Percentiles rank a stretch among this genome's conserved stretches.
phyloP scores from a whole-genome alignment of 2,888 invertebrate species.

The Epinotia bilunana region DNA sequence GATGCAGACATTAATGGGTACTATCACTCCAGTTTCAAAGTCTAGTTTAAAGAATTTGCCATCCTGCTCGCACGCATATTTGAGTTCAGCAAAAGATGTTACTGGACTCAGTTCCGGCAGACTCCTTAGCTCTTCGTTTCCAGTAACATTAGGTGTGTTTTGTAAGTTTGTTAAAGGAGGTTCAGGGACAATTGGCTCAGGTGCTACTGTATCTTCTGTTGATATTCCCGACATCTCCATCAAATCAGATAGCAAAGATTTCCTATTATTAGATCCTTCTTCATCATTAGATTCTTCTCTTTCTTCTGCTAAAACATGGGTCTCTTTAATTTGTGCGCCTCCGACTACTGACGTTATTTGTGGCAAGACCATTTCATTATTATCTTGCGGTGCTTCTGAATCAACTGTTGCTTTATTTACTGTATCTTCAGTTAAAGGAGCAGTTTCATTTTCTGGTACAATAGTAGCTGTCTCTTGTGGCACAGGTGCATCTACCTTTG shows the following conservation, averaged over 20 bases:
- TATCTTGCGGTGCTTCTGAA: neutral
- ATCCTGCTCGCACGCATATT: slow-evolving; percentile 62
- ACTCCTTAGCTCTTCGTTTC: slow-evolving; percentile 23
- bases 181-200: slow-evolving; percentile 30
- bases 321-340: neutral
- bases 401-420: neutral
- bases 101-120: slow-evolving; percentile 56
- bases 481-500: neutral
- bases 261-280: slow-evolving; percentile 52
- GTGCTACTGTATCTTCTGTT: slow-evolving; percentile 62
- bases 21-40: slow-evolving; percentile 60
- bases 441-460: neutral
- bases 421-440: neutral
- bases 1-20: slow-evolving; percentile 69
- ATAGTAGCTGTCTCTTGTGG: neutral
- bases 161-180: slow-evolving; percentile 41
- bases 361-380: neutral
- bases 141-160: slow-evolving; percentile 41
- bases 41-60: slow-evolving; percentile 71
- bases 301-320: neutral
- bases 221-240: slow-evolving; percentile 81
- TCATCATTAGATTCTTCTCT: slow-evolving; percentile 9
- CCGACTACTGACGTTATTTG: neutral
- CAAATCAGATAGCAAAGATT: slow-evolving; percentile 74
- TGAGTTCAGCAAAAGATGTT: slow-evolving; percentile 65